A percentile compares a stretch with the other conserved stretches of the same genome.
These are phyloP conservation scores for Mormyrus iriodes DNA, from an alignment of 2,113 vertebrate species.

Conservation along the genomic window DNA sequence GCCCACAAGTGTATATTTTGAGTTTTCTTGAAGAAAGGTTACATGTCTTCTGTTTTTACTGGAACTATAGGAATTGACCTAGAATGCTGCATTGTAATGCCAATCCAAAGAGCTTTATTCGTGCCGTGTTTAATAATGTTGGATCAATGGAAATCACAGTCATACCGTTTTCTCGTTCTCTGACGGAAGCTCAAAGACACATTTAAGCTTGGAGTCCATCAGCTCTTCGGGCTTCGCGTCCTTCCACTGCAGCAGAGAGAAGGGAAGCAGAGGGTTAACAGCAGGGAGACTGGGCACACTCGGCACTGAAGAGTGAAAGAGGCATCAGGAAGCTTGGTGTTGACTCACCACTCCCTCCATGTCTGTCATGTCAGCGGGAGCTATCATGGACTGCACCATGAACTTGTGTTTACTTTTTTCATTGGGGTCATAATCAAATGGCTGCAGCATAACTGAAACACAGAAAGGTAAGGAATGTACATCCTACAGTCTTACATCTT, in stretches of 20 bases:
- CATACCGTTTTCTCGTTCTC: conserved; percentile 91
- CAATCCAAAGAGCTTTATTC: not conserved
- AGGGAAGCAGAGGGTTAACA: not conserved
- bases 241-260: conserved; percentile 77
- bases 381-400: conserved; percentile 80
- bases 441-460: conserved; percentile 88
- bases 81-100: no score
- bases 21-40: not conserved
- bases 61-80: not conserved
- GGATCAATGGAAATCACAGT: not conserved
- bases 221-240: conserved; percentile 91
- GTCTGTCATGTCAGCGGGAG: conserved; percentile 73
- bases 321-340: not conserved
- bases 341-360: conserved; percentile 90
- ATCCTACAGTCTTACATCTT: not conserved
- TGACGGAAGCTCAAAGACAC: conserved; percentile 86
- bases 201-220: conserved; percentile 97
- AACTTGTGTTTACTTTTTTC: conserved; percentile 98
- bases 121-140: not conserved
- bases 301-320: not conserved
- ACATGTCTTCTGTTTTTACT: not conserved
- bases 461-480: not conserved
- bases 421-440: conserved; percentile 94
- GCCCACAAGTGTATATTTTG: not conserved
- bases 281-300: not conserved